phyloP scores from a whole-genome alignment of 2,797 vertebrate species.

The Acipenser transmontanus region DNA sequence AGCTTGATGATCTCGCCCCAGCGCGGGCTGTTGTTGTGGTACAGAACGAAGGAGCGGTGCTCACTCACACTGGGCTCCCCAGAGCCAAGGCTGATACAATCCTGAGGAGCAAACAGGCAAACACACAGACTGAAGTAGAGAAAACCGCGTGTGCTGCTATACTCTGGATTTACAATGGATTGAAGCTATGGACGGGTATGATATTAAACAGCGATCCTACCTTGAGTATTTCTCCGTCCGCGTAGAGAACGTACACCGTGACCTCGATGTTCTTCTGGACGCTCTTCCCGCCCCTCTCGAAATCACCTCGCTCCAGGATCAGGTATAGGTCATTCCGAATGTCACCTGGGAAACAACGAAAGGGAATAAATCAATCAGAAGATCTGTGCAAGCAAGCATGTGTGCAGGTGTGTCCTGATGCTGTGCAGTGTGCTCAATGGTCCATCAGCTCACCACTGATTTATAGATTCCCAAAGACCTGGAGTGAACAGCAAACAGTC shows the following conservation, averaged over 20 bases:
- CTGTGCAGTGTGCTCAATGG: too few species aligned
- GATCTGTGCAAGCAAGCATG: too few species aligned
- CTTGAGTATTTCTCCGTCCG: constrained; percentile 92
- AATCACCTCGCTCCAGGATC: constrained; percentile 90
- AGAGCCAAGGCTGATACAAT: constrained; percentile 81
- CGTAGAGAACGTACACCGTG: constrained; percentile 92
- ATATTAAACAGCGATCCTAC: constrained; percentile 45
- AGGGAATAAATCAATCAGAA: neutral
- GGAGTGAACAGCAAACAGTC: too few species aligned
- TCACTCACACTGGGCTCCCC: constrained; percentile 84
- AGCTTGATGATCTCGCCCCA: constrained; percentile 62
- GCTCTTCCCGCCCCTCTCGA: constrained; percentile 94
- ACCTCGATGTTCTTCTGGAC: constrained; percentile 99
- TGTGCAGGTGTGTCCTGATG: too few species aligned
- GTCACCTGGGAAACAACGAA: constrained; percentile 64
- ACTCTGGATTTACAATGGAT: too few species aligned
- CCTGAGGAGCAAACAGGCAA: neutral
- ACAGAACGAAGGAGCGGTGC: constrained; percentile 93
- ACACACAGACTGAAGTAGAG: neutral
- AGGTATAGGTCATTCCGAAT: constrained; percentile 93
- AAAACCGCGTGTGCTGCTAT: too few species aligned
- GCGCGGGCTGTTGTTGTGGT: constrained; percentile 77
- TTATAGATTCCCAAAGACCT: too few species aligned
- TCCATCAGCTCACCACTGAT: too few species aligned
- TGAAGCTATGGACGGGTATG: too few species aligned